A percentile compares a stretch with the other conserved stretches of the same genome.
These are phyloP conservation scores for Pollenia labialis DNA, from an alignment of 2,888 invertebrate genomes.

Conservation along the genomic window DNA sequence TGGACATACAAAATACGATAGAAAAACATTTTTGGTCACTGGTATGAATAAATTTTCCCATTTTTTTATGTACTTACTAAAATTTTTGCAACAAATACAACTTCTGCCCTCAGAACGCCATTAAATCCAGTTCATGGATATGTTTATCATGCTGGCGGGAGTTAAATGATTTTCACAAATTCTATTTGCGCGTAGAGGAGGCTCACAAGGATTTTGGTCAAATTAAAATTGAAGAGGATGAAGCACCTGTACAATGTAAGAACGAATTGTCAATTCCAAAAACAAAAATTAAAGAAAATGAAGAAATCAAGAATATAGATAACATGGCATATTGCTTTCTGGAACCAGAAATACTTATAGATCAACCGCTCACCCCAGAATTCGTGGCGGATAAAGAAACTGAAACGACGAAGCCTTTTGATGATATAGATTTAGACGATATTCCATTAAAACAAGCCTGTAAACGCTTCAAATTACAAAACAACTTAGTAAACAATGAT, in stretches of 20 bases:
- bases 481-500: neutral
- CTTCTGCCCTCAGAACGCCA: too few species aligned
- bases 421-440: slow-evolving; percentile 25
- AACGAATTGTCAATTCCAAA: slow-evolving; percentile 9
- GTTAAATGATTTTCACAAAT: slow-evolving; percentile 77
- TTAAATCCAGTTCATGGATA: slow-evolving; percentile 62
- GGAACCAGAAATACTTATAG: slow-evolving; percentile 52
- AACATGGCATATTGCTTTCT: slow-evolving; percentile 30
- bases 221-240: slow-evolving; percentile 71
- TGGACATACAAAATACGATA: too few species aligned
- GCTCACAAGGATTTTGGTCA: slow-evolving; percentile 74
- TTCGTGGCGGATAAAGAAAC: neutral
- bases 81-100: too few species aligned
- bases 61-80: too few species aligned
- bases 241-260: neutral
- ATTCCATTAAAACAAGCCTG: neutral
- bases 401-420: neutral
- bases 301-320: neutral
- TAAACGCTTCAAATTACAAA: slow-evolving; percentile 1
- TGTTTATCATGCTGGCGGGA: slow-evolving; percentile 78
- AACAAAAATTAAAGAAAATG: neutral
- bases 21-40: too few species aligned
- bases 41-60: too few species aligned
- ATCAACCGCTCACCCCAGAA: neutral
- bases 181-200: slow-evolving; percentile 77